phyloP scores from a whole-genome alignment of 2,797 vertebrate species.

The Macrochelys suwanniensis region DNA sequence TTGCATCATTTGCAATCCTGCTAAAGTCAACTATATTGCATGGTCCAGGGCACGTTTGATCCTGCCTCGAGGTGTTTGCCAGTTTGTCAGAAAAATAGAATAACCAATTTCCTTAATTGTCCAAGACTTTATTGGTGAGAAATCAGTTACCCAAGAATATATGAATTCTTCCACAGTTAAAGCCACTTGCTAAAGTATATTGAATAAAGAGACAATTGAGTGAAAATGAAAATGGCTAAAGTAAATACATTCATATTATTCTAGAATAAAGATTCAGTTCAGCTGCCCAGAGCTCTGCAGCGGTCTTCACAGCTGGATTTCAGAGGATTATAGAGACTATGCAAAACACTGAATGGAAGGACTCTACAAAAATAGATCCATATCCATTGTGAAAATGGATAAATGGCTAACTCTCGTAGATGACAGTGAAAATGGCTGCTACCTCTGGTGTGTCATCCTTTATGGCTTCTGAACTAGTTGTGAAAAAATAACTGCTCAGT shows the following conservation, averaged over 20 bases:
- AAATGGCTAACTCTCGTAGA: not conserved
- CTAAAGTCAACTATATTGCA: not conserved
- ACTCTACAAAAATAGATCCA: not conserved
- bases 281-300: not conserved
- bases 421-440: not conserved
- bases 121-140: not conserved
- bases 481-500: not conserved
- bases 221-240: not conserved
- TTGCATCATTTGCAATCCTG: no score
- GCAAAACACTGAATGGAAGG: not conserved
- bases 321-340: not conserved
- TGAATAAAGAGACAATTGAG: not conserved
- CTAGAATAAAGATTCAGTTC: not conserved
- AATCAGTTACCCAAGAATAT: not conserved
- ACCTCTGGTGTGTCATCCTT: not conserved
- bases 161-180: not conserved
- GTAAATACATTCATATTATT: not conserved
- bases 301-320: not conserved
- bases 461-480: not conserved
- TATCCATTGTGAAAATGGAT: not conserved
- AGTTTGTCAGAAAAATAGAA: not conserved
- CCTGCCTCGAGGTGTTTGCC: not conserved
- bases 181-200: not conserved
- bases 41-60: not conserved
- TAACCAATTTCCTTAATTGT: not conserved